These are phyloP conservation scores for Scaptomyza caliginosa DNA, from an alignment of 2,888 invertebrate species.

Conservation along the genomic window DNA sequence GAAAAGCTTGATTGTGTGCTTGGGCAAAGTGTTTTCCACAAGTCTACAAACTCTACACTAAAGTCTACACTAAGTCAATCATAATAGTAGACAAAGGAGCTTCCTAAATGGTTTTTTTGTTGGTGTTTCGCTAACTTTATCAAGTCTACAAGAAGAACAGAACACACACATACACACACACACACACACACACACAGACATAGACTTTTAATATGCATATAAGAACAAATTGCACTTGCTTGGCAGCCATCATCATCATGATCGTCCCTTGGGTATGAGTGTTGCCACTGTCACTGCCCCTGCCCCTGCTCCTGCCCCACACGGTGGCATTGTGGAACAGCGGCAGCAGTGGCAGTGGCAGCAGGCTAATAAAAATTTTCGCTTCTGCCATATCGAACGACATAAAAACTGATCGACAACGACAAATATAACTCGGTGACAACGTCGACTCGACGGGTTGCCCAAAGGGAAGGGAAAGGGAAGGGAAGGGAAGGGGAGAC, in stretches of 20 bases:
- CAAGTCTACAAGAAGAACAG: conserved; percentile 12
- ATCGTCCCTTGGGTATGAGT: conserved; percentile 26
- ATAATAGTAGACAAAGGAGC: background rate
- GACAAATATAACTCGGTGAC: conserved; percentile 74
- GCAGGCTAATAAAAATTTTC: conserved; percentile 74
- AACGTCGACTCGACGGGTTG: conserved; percentile 27
- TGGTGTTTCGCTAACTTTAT: conserved; percentile 11
- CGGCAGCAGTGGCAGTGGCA: background rate
- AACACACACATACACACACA: background rate
- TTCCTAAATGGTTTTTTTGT: background rate
- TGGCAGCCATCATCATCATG: conserved; percentile 70
- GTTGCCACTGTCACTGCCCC: conserved; percentile 18
- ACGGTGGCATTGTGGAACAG: conserved; percentile 58
- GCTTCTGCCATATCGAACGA: conserved; percentile 76
- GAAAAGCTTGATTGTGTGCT: background rate
- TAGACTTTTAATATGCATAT: conserved; percentile 42
- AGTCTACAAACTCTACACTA: conserved; percentile 7
- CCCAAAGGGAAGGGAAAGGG: conserved; percentile 1
- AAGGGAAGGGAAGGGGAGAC: background rate
- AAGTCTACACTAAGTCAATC: background rate
- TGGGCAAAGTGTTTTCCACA: background rate
- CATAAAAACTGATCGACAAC: conserved; percentile 80
- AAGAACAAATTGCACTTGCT: conserved; percentile 74
- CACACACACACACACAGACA: background rate
- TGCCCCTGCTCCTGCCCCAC: conserved; percentile 4